Percentiles rank a stretch among this genome's conserved stretches.
Evolutionary conservation across 1,140 invertebrate species (phyloP).

Genomic region (Gonatopus flavifemur): DNA sequence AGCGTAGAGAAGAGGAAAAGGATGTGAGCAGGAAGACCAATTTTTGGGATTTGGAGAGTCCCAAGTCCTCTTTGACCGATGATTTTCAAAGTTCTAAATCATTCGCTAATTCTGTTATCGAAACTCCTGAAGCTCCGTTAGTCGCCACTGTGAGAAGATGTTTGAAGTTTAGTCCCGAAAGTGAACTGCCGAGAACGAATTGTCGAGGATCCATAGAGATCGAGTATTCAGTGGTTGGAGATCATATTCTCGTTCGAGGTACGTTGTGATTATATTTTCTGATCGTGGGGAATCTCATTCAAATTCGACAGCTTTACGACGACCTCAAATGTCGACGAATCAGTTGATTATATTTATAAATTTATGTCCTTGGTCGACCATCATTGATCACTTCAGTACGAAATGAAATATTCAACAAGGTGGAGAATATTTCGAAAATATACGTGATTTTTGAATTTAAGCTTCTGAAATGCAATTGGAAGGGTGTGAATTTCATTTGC

Average conservation of each 20-base stretch:
- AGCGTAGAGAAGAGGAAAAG: slow-evolving; percentile 24
- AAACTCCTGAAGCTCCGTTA: slow-evolving; percentile 51
- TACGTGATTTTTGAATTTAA: no score
- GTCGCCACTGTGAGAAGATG: slow-evolving; percentile 54
- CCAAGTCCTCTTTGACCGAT: slow-evolving; percentile 48
- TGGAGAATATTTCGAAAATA: no score
- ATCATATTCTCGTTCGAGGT: slow-evolving; percentile 53
- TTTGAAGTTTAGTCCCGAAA: slow-evolving; percentile 55
- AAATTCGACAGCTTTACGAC: no score
- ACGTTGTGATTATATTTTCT: no score
- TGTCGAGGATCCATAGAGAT: slow-evolving; percentile 52
- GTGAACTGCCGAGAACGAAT: slow-evolving; percentile 31
- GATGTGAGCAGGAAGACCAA: slow-evolving; percentile 32
- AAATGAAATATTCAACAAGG: no score
- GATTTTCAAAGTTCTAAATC: slow-evolving; percentile 51
- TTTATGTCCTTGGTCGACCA: no score
- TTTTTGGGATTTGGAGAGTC: slow-evolving; percentile 51
- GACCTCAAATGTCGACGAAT: no score
- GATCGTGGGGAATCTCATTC: no score
- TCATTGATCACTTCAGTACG: no score
- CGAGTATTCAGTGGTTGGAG: slow-evolving; percentile 44
- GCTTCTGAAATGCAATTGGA: no score
- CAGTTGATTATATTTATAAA: no score
- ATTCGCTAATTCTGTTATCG: slow-evolving; percentile 40
- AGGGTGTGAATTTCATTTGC: no score